Evolutionary conservation across 2,113 vertebrate species (phyloP), one percentile per base, ranked within the genome.

Genomic region (Apaloderma vittatum): DNA sequence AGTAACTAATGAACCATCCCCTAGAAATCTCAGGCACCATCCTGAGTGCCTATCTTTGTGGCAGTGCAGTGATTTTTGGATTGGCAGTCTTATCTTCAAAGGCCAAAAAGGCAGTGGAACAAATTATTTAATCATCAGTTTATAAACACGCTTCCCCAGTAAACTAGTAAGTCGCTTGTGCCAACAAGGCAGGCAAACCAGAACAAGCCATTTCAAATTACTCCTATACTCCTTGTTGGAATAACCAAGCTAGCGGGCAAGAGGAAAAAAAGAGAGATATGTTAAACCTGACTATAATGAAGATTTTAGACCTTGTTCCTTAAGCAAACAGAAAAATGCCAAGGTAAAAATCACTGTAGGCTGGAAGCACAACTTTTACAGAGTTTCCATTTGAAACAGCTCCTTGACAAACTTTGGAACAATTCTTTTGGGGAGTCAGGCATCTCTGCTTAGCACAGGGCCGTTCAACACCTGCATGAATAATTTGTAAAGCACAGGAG

Each of bases 221-320:
- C 63, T 68, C 21, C 71, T 54, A 1, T 32, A 52, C 29, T 67
- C 22, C 51, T 45, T 36, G 30, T 5, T 54, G 32, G 57, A 66
- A 63, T 78, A 88, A 67, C 34, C 49, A 46, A 90, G 20, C n/a
- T 78, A 32, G 9, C 1, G 1, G 21, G n/a, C n/a, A 70, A 52
- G 26, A 18, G 27, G 11, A 2, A 9, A 0, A 0, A 26, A 74
- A 37, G 1, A 52, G 8, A 61, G 15, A 29, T 30, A 4, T 82
- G 12, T 78, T 90, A 85, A 88, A 37, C 19, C 37, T 82, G 34
- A 62, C 27, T 43, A 10, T 58, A 74, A 54, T 29, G 58, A 66
- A 78, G 22, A 24, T 46, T 74, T 79, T 15, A 22, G 61, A 63
- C n/a, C 11, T 82, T 67, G 87, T 88, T 85, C 61, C 59, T 54